Evolutionary conservation across 2,888 invertebrate species (phyloP).

Genomic region (Caenorhabditis sp.): DNA sequence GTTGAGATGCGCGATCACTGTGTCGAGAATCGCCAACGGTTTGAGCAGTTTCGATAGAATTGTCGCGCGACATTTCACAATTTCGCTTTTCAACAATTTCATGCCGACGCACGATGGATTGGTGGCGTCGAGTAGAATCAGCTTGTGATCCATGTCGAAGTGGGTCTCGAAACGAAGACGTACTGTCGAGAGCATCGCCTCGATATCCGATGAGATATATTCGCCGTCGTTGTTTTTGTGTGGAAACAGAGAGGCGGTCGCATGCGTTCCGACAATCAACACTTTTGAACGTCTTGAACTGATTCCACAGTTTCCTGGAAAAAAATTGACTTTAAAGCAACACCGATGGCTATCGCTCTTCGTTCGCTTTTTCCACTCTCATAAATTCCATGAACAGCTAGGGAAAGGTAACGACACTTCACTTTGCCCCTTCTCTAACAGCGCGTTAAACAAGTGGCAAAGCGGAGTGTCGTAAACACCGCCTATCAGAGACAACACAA

Average conservation of each 20-base stretch:
- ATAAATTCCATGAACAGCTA: too few relatives aligned
- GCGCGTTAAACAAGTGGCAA: too few relatives aligned
- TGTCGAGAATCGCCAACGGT: constrained; percentile 77
- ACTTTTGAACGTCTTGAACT: constrained; percentile 74
- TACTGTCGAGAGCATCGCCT: constrained; percentile 72
- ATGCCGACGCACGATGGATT: constrained; percentile 77
- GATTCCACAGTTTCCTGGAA: constrained; percentile 76
- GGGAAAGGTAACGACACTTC: too few relatives aligned
- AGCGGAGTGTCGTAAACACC: too few relatives aligned
- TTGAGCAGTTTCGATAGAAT: constrained; percentile 74
- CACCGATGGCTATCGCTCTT: too few relatives aligned
- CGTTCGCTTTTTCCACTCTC: too few relatives aligned
- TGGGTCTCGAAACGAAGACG: constrained; percentile 75
- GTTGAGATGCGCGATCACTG: constrained; percentile 71
- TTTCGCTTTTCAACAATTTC: constrained; percentile 76
- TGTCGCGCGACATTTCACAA: constrained; percentile 74
- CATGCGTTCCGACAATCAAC: constrained; percentile 78
- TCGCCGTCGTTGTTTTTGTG: constrained; percentile 69
- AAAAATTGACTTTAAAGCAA: too few relatives aligned
- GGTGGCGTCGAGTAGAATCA: constrained; percentile 77
- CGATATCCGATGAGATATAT: constrained; percentile 76
- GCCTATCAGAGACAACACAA: too few relatives aligned
- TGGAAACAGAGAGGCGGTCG: constrained; percentile 57
- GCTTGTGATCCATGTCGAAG: constrained; percentile 76
- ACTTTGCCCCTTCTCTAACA: too few relatives aligned